These are phyloP conservation scores for Macrosoma leucophasiata DNA, from an alignment of 2,888 invertebrate genomes.

Conservation along the genomic window DNA sequence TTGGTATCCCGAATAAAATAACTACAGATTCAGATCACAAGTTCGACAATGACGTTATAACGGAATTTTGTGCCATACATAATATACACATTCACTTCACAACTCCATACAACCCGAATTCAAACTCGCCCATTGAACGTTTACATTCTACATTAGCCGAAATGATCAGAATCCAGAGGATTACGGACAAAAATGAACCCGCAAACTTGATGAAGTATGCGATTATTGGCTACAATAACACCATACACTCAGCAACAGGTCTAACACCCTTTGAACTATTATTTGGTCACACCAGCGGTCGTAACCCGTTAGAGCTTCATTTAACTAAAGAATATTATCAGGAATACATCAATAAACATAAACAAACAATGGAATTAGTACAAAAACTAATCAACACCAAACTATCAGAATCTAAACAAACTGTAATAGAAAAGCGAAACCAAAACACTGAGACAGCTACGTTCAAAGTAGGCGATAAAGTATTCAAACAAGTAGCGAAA, in stretches of 20 bases:
- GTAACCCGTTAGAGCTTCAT: slow-evolving; percentile 31
- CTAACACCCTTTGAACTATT: slow-evolving; percentile 30
- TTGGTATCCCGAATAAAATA: slow-evolving; percentile 8
- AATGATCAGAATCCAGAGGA: slow-evolving; percentile 21
- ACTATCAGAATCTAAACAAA: slow-evolving; percentile 17
- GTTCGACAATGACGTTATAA: slow-evolving; percentile 19
- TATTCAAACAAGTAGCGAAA: slow-evolving; percentile 30
- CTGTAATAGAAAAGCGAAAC: slow-evolving; percentile 19
- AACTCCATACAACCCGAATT: slow-evolving; percentile 16
- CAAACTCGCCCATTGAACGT: slow-evolving; percentile 24
- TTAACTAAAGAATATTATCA: slow-evolving; percentile 66
- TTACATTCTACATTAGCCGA: slow-evolving; percentile 20
- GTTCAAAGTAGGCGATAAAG: slow-evolving; percentile 27
- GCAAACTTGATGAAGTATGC: slow-evolving; percentile 27
- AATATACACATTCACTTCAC: slow-evolving; percentile 19
- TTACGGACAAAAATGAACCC: slow-evolving; percentile 26
- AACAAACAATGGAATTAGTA: slow-evolving; percentile 22
- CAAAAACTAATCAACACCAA: slow-evolving; percentile 22
- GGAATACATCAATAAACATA: slow-evolving; percentile 83
- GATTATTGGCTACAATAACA: slow-evolving; percentile 30
- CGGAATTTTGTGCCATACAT: slow-evolving; percentile 13
- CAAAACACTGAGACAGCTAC: slow-evolving; percentile 17
- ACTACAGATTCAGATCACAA: slow-evolving; percentile 11
- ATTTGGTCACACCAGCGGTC: slow-evolving; percentile 29
- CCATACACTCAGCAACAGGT: slow-evolving; percentile 28